These are phyloP conservation scores for Rhyzopertha dominica DNA, from an alignment of 1,140 invertebrate genomes.

Conservation along the genomic window DNA sequence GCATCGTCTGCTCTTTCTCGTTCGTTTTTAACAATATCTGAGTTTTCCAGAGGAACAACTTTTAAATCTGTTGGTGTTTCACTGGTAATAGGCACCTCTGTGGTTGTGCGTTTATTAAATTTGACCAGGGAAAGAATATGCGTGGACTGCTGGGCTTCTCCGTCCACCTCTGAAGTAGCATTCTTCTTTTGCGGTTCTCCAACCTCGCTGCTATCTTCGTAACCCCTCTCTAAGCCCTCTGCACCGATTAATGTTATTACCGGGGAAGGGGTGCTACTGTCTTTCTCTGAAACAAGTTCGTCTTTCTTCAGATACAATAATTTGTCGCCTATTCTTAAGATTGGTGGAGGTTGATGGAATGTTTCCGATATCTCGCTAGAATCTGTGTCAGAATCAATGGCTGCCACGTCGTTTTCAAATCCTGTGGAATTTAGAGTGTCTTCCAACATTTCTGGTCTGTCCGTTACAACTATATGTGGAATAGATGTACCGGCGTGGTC, in stretches of 20 bases:
- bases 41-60: too few species aligned
- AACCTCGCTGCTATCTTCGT: slow-evolving; percentile 37
- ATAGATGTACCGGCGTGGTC: too few species aligned
- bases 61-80: too few species aligned
- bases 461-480: too few species aligned
- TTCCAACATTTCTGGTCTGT: too few species aligned
- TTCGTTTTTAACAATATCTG: too few species aligned
- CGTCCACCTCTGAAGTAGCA: background rate
- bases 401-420: slow-evolving; percentile 43
- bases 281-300: slow-evolving; percentile 40
- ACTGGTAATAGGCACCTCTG: slow-evolving; percentile 5
- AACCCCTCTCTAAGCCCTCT: slow-evolving; percentile 42
- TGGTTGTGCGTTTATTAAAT: slow-evolving; percentile 13
- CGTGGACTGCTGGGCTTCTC: slow-evolving; percentile 13
- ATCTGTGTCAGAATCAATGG: slow-evolving; percentile 41
- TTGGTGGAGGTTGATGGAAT: slow-evolving; percentile 43
- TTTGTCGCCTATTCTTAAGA: slow-evolving; percentile 45
- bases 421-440: slow-evolving; percentile 44
- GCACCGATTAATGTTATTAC: slow-evolving; percentile 46
- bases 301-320: slow-evolving; percentile 42
- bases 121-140: slow-evolving; percentile 32
- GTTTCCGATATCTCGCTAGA: slow-evolving; percentile 40
- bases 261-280: slow-evolving; percentile 38
- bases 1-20: too few species aligned
- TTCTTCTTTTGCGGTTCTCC: slow-evolving; percentile 21